Conservation (phyloP, 2,113 vertebrate species). For the Callaeas wilsoni region DNA sequence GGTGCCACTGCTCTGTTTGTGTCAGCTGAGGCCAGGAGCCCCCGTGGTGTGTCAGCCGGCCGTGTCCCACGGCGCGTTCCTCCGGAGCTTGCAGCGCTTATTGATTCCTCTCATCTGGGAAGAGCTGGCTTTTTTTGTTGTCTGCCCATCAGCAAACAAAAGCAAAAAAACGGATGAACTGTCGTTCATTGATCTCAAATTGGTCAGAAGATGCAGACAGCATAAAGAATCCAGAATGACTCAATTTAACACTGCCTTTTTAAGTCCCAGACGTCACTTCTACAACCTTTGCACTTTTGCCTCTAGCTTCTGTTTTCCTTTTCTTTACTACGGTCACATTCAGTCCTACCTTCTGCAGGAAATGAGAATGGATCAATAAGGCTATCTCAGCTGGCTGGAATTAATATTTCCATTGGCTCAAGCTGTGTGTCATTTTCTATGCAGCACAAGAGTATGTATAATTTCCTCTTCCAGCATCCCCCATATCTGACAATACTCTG, state of each 20-base stretch:
- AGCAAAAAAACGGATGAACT: not conserved
- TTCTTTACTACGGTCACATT: not conserved
- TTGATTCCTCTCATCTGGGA: not conserved
- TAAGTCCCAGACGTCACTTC: not conserved
- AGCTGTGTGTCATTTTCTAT: conserved; percentile 2
- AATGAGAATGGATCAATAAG: conserved; percentile 37
- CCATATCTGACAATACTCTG: not conserved
- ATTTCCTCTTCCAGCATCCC: conserved; percentile 23
- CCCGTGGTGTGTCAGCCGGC: no score
- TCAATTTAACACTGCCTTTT: not conserved
- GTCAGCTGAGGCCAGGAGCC: not conserved
- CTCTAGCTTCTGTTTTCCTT: not conserved
- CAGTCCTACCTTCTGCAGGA: not conserved
- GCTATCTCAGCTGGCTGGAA: not conserved
- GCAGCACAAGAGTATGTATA: not conserved
- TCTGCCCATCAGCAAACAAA: conserved; percentile 13
- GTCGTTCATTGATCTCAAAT: not conserved
- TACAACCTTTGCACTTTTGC: not conserved
- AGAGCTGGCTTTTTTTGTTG: not conserved
- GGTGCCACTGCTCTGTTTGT: not conserved
- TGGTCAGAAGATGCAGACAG: not conserved
- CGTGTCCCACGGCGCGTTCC: fast-evolving
- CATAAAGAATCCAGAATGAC: not conserved
- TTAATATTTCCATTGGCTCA: not conserved
- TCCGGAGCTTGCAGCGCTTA: not conserved